phyloP scores from a whole-genome alignment of 2,888 invertebrate genomes.

The Tetropium fuscum region DNA sequence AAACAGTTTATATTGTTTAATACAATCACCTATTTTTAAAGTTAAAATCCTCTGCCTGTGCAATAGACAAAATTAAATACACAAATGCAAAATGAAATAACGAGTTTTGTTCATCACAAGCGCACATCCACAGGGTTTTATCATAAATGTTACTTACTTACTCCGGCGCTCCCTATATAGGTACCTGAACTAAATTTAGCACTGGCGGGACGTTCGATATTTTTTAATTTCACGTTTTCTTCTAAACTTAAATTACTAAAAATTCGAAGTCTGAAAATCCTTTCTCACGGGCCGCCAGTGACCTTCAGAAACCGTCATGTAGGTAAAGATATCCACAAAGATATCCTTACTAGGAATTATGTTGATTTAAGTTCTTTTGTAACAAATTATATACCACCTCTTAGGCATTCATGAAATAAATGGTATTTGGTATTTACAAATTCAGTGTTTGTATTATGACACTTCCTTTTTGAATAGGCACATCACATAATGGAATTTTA shows the following conservation, averaged over 20 bases:
- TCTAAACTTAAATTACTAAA: background rate
- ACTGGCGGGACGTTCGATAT: too few species aligned
- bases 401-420: slow-evolving; percentile 29
- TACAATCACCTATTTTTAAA: too few species aligned
- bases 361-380: slow-evolving; percentile 23
- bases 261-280: background rate
- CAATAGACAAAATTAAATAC: too few species aligned
- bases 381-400: slow-evolving; percentile 31
- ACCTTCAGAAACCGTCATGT: background rate
- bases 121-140: too few species aligned
- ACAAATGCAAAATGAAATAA: too few species aligned
- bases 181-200: too few species aligned
- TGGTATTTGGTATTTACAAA: slow-evolving; percentile 20
- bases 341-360: background rate
- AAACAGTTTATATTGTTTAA: too few species aligned
- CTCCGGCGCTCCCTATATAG: too few species aligned
- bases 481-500: slow-evolving; percentile 10
- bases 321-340: background rate
- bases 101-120: too few species aligned
- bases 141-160: too few species aligned
- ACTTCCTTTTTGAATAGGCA: slow-evolving; percentile 1
- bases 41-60: too few species aligned
- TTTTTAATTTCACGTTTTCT: background rate
- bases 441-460: slow-evolving; percentile 4
- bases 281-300: background rate